Evolutionary conservation across 2,113 vertebrate species (phyloP).

Genomic region (Eulemur rufifrons): DNA sequence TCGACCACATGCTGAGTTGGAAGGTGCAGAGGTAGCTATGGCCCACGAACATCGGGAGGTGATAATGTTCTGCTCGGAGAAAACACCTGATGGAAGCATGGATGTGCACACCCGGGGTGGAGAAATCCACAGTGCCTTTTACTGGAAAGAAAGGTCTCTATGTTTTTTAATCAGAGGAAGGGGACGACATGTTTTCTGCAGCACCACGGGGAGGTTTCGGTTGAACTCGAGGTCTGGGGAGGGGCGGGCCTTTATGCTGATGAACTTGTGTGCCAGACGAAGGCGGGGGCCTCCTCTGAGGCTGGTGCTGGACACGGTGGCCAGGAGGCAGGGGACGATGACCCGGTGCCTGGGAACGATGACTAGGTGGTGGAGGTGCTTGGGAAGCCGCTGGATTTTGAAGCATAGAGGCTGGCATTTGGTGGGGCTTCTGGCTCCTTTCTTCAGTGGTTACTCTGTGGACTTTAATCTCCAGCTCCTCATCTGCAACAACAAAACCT

Average conservation of each 20-base stretch:
- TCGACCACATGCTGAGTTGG: not conserved
- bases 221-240: slow-evolving; percentile 71
- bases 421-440: not conserved
- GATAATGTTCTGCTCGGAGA: rapidly evolving
- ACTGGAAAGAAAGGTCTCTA: not conserved
- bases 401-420: not conserved
- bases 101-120: rapidly evolving
- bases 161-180: not conserved
- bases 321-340: slow-evolving; percentile 2
- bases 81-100: not conserved
- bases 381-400: not conserved
- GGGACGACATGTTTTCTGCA: not conserved
- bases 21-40: not conserved
- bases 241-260: slow-evolving; percentile 73
- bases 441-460: not conserved
- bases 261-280: not conserved
- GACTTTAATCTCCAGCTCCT: not conserved
- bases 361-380: slow-evolving; percentile 23
- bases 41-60: not conserved
- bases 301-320: slow-evolving; percentile 30
- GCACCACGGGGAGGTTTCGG: not conserved
- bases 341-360: not conserved
- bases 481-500: slow-evolving; percentile 59
- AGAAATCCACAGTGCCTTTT: not conserved
- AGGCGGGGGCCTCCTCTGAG: slow-evolving; percentile 39